Base-by-base conservation (phyloP, 2,888 invertebrate genomes). In the Arge pagana region DNA sequence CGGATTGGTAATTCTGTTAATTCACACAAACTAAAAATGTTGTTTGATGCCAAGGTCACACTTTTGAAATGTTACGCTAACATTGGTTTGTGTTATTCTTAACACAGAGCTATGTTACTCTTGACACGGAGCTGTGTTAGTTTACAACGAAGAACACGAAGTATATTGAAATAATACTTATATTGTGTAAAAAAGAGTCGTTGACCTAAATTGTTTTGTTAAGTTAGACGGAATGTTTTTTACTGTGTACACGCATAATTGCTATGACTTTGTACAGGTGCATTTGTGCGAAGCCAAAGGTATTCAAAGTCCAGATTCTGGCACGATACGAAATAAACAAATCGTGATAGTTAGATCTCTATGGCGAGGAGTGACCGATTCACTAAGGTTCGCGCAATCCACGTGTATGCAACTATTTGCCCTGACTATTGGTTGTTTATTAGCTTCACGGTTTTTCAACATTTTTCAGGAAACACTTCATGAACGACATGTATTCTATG, bases 401-500 rank as follows among this genome's bases (percentile, higher is more conserved):
- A 15, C 28, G n/a, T 26, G 13, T 26, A 26, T 26, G 13, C 13
- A 4, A 30, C 18, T 43, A 15, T n/a, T 35, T 10, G 26, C 4
- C 19, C 24, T 10, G 8, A 39, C 1, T 5, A 21, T 40, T 4
- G 0, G 8, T n/a, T 21, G 18, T 18, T 31, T 15, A 10, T 33
- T 33, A 19, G 28, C 6, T 5, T 26, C 10, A 19, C 31, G 13
- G 7, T 15, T 31, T 21, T 30, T 4, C n/a, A n/a, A n/a, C n/a
- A 33, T 51, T 53, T 72, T 78, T 2, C 78, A 92, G 93, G 77
- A 85, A 88, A 78, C 93, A 93, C 75, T 93, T 94, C 79, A 85
- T 90, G 76, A 86, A 89, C 75, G 93, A 94, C 78, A 90, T 92
- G 69, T 87, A 87, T 71, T 88, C 91, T 81, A 82, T 93, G 77